These are phyloP conservation scores for Serripes groenlandicus DNA, from an alignment of 2,888 invertebrate genomes.

Conservation along the genomic window DNA sequence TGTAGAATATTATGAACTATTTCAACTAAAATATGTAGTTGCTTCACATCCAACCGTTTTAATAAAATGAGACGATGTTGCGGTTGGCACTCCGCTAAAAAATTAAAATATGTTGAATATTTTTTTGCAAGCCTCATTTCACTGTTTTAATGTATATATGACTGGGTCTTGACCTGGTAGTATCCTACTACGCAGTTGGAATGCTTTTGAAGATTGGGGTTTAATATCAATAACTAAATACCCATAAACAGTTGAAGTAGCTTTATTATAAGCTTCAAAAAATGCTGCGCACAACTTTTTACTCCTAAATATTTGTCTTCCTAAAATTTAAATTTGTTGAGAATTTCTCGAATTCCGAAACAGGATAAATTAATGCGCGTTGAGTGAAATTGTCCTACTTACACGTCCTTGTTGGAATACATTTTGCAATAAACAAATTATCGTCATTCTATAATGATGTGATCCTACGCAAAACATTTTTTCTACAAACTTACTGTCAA, in stretches of 20 bases:
- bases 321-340: constrained; percentile 29
- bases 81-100: neutral
- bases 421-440: constrained; percentile 20
- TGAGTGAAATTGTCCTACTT: constrained; percentile 27
- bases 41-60: neutral
- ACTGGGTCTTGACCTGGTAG: constrained; percentile 19
- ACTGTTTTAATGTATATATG: neutral
- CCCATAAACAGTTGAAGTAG: neutral
- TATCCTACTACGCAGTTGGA: constrained; percentile 14
- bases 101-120: neutral
- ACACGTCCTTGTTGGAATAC: constrained; percentile 10
- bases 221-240: constrained; percentile 24
- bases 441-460: constrained; percentile 2
- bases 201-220: constrained; percentile 14
- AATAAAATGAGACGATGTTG: neutral
- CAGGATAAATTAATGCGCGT: constrained; percentile 35
- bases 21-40: constrained; percentile 15
- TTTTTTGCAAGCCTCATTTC: neutral
- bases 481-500: constrained; percentile 3
- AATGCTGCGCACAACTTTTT: constrained; percentile 8
- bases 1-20: constrained; percentile 28
- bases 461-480: constrained; percentile 1
- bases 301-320: constrained; percentile 12
- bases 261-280: constrained; percentile 18
- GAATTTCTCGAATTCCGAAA: constrained; percentile 26